These are phyloP conservation scores for Parauchenoglanis ngamensis DNA, from an alignment of 2,797 vertebrate species.

Conservation along the genomic window DNA sequence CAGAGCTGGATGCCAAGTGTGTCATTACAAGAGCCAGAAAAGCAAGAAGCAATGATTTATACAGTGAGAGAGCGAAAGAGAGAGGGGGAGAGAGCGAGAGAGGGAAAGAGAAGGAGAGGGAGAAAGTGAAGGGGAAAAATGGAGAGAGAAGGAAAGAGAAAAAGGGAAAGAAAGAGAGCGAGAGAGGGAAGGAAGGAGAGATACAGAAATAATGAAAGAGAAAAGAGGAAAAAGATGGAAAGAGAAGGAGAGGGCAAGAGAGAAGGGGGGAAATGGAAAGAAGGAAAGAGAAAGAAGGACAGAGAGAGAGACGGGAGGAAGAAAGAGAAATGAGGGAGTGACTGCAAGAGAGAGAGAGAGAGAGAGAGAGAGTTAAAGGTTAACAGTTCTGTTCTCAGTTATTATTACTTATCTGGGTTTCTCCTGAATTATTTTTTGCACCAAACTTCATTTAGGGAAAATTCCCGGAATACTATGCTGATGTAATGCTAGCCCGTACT, in stretches of 20 bases:
- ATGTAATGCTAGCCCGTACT: too few relatives aligned
- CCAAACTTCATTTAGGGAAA: background rate
- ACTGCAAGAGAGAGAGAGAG: background rate
- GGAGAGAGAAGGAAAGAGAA: background rate
- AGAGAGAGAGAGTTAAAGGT: background rate
- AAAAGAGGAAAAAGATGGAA: background rate
- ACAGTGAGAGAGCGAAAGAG: conserved; percentile 4
- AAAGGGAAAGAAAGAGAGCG: background rate
- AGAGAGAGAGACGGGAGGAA: background rate
- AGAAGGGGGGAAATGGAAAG: conserved; percentile 37
- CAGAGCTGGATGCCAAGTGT: conserved; percentile 32
- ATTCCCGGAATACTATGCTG: background rate
- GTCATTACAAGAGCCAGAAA: conserved; percentile 38
- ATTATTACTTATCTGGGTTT: background rate
- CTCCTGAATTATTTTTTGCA: background rate
- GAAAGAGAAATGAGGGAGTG: background rate
- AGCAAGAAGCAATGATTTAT: background rate
- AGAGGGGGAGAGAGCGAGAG: background rate
- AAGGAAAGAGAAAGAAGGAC: background rate
- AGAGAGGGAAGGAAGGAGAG: background rate
- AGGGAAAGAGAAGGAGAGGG: background rate
- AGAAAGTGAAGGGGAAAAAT: background rate
- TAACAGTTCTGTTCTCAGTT: background rate
- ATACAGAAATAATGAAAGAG: background rate
- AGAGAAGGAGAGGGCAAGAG: conserved; percentile 41